Base-by-base conservation (phyloP, 35 echinoderm and acorn worm species). In the Ophiothrix spiculata region DNA sequence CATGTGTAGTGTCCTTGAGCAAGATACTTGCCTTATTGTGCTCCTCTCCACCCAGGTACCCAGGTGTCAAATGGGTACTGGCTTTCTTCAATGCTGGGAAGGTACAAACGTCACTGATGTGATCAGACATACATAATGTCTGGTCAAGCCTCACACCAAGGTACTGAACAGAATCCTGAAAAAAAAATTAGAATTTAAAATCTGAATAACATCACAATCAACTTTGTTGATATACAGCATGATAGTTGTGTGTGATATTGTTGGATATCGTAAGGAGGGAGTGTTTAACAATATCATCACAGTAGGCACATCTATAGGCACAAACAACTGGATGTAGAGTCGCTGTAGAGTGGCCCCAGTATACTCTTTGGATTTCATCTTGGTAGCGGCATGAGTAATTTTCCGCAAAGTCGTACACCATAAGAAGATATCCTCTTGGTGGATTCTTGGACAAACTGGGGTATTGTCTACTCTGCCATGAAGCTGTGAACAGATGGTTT, bases 301-400 rank as follows among this genome's bases (percentile, higher is more conserved):
- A 87, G 0, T 42, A 4, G 1, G 78, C 8, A 46, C 87, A 93
- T 4, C 23, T 25, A 42, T 93, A 89, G 38, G 63, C 85, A 15
- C 73, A 74, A 16, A 94, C 77, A 37, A 94, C 90, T 1, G 87
- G 87, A 64, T 94, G 92, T 8, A 90, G 23, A 19, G 92, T 94
- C 11, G 88, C 84, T 25, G 76, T 63, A 0, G 56, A 11, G 75
- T 80, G 39, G 76, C 40, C 28, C 87, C 92, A 94, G 75, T 94
- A 83, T 25, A 87, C 92, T 29, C 56, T 31, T 32, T 94, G 92
- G 17, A 90, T 80, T 63, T 94, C 92, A 46, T 94, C 39, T 39
- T 94, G 87, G 39, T 41, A 75, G n/a, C 56, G 56, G 45, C 88
- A 90, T 37, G 40, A 37, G 60, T 87, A 91, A 40, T 95, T 95